Percentiles rank a stretch among this genome's conserved stretches.
Conservation (phyloP, 2,888 invertebrate species). For the Agonum fuliginosum region DNA sequence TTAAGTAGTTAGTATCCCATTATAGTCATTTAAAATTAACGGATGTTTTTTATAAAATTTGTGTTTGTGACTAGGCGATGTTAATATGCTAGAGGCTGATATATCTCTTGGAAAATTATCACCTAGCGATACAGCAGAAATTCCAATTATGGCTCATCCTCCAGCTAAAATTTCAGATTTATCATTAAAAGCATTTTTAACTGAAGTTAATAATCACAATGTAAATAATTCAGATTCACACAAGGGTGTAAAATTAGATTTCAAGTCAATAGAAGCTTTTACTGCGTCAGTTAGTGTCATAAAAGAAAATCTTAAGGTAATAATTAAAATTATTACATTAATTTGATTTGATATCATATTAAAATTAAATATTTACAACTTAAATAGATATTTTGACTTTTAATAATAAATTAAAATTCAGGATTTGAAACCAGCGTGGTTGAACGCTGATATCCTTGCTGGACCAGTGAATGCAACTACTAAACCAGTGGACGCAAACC, state of each 20-base stretch:
- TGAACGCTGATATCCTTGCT: constrained; percentile 89
- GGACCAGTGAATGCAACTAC: constrained; percentile 82
- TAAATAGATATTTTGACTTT: background rate
- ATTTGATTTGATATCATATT: background rate
- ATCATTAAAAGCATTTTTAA: constrained; percentile 83
- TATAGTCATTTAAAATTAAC: background rate
- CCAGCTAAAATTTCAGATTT: constrained; percentile 84
- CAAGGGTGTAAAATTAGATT: constrained; percentile 92
- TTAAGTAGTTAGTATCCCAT: constrained; percentile 69
- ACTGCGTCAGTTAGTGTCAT: constrained; percentile 75
- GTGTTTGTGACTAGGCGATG: constrained; percentile 72
- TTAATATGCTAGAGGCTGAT: constrained; percentile 92
- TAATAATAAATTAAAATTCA: constrained; percentile 69
- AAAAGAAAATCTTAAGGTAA: constrained; percentile 71
- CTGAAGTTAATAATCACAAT: constrained; percentile 72
- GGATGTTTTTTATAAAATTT: constrained; percentile 45
- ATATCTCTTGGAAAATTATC: constrained; percentile 81
- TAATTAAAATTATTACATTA: constrained; percentile 45
- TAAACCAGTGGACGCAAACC: constrained; percentile 78
- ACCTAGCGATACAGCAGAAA: constrained; percentile 72
- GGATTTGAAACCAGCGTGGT: constrained; percentile 85
- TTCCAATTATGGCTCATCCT: constrained; percentile 92
- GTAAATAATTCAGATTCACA: constrained; percentile 69
- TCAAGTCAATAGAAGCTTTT: constrained; percentile 87
- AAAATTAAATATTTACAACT: too few species aligned